Evolutionary conservation across 2,113 vertebrate species (phyloP).

Genomic region (Oophaga pumilio): DNA sequence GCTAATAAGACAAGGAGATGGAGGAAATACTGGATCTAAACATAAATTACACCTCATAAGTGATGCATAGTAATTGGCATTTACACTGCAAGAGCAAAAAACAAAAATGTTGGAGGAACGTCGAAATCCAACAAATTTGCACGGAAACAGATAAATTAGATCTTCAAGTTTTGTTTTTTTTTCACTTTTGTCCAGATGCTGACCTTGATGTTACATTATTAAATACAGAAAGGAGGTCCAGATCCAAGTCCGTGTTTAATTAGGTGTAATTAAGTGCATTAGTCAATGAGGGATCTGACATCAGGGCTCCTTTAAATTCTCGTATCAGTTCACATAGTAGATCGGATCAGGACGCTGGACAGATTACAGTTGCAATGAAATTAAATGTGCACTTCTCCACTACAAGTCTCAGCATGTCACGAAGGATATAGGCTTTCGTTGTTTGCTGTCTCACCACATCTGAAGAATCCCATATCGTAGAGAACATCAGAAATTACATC

Average conservation of each 20-base stretch:
- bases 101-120: not conserved
- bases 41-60: conserved; percentile 33
- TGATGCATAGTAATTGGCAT: conserved; percentile 43
- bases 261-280: not conserved
- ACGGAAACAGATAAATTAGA: not conserved
- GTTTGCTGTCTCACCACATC: not conserved
- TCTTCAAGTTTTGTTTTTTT: not conserved
- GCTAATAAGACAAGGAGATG: conserved; percentile 39
- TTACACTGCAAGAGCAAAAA: conserved; percentile 9
- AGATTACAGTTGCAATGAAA: not conserved
- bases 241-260: not conserved
- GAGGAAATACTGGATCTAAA: not conserved
- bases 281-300: not conserved
- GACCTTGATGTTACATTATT: not conserved
- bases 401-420: not conserved
- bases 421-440: not conserved
- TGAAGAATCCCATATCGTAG: not conserved
- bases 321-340: not conserved
- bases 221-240: not conserved
- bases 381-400: not conserved
- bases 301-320: not conserved
- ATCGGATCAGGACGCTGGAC: not conserved
- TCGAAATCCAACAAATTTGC: not conserved
- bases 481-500: not conserved
- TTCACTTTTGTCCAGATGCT: not conserved